A percentile compares a stretch with the other conserved stretches of the same genome.
Evolutionary conservation across 2,113 vertebrate species (phyloP).

Genomic region (Pomatorhinus ruficollis): DNA sequence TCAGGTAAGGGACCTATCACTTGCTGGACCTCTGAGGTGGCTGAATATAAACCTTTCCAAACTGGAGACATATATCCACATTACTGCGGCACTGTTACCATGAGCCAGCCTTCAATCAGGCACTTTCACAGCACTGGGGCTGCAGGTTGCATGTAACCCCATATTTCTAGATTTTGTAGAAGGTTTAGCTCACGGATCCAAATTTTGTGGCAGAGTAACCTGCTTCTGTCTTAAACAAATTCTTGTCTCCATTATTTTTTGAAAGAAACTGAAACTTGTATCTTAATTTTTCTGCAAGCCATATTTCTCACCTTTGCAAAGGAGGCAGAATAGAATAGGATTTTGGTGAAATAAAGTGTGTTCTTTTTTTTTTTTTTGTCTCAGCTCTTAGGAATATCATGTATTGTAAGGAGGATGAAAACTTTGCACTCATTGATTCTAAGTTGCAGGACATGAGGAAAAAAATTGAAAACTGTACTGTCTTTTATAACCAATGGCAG

Average conservation of each 20-base stretch:
- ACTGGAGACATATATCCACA: neutral
- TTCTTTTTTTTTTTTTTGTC: neutral
- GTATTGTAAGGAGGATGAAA: neutral
- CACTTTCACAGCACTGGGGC: neutral
- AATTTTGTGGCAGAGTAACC: neutral
- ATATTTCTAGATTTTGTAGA: neutral
- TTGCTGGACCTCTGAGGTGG: neutral
- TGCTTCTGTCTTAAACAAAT: neutral
- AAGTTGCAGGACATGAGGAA: neutral
- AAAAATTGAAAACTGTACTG: neutral
- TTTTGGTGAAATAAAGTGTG: neutral
- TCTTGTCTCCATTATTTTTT: neutral
- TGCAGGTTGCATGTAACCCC: neutral
- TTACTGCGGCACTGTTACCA: neutral
- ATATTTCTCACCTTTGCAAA: neutral
- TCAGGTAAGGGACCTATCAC: neutral
- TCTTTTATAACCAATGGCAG: conserved; percentile 5
- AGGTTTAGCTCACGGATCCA: neutral
- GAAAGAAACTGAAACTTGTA: neutral
- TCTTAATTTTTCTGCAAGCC: neutral
- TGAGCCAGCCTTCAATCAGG: neutral
- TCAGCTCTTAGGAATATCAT: neutral
- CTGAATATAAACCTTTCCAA: neutral
- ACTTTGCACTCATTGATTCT: neutral
- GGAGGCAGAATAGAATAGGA: neutral